Evolutionary conservation across 2,113 vertebrate species (phyloP), one percentile per base, ranked within the genome.

Genomic region (Pluvialis apricaria): DNA sequence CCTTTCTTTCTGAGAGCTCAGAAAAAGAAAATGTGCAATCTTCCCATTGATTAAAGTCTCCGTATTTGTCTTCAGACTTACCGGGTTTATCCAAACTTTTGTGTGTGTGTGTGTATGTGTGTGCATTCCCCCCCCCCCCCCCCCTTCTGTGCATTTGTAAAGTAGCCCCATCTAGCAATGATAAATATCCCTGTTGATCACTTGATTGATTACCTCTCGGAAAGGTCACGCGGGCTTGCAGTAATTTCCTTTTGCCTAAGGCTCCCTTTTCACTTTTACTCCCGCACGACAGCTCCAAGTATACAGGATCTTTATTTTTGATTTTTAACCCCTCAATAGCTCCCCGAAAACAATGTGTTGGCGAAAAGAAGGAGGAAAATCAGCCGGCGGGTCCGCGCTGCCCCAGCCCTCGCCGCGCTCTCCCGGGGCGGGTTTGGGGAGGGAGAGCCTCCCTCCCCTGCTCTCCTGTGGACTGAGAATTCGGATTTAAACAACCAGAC

Each of bases 131-230:
- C 20, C 40, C 40, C 45, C 42, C 40, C 80, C 82, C 85, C 54
- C 75, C 83, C 58, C 54, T 88, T 77, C 97, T 36, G 95, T 85
- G 98, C 97, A 95, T 98, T 97, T 97, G 96, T 97, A 98, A 97
- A 97, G 98, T 97, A 98, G 97, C 98, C 97, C 98, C 98, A 98
- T 98, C 98, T 94, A 99, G 98, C 98, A 97, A 98, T 99, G 99
- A 99, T 99, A 99, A 99, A 99, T 99, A 99, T 99, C 98, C 99
- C 99, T 98, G 99, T 99, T 99, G 99, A 99, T 99, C 99, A 99
- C 98, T 99, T 99, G 99, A 99, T 99, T 99, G 99, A 99, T 99
- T 99, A 99, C 99, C 98, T 99, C 98, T 99, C 98, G 98, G 98
- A 99, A 99, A 99, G 99, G 99, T 99, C 99, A 99, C 97, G 98